A percentile compares a stretch with the other conserved stretches of the same genome.
These are phyloP conservation scores for Steinernema carpocapsae DNA, from an alignment of 2,888 invertebrate species.

Conservation along the genomic window DNA sequence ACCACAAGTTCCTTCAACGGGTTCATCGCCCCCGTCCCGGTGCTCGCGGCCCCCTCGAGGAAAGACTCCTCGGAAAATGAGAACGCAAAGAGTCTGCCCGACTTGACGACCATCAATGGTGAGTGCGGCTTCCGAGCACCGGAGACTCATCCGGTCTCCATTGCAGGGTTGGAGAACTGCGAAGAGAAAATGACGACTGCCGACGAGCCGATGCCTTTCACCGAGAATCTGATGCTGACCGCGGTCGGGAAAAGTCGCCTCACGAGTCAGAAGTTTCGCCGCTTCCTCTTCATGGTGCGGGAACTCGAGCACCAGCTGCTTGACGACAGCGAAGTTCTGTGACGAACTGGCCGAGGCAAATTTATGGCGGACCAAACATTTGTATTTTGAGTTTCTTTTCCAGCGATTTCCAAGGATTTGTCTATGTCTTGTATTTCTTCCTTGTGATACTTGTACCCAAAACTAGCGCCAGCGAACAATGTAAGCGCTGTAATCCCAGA, in stretches of 20 bases:
- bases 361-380: too few relatives aligned
- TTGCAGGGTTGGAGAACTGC: slow-evolving; percentile 37
- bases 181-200: slow-evolving; percentile 32
- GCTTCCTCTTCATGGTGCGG: slow-evolving; percentile 57
- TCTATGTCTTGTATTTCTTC: too few relatives aligned
- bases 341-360: background rate
- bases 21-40: slow-evolving; percentile 8
- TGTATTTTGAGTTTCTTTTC: too few relatives aligned
- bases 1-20: slow-evolving; percentile 17
- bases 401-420: too few relatives aligned
- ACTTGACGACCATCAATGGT: slow-evolving; percentile 23
- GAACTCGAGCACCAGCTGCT: slow-evolving; percentile 62
- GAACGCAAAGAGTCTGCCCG: slow-evolving; percentile 25
- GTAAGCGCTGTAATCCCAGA: too few relatives aligned
- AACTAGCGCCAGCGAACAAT: too few relatives aligned
- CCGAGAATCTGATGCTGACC: slow-evolving; percentile 52
- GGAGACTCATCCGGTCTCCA: background rate
- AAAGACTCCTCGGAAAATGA: slow-evolving; percentile 28
- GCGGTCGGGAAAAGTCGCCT: slow-evolving; percentile 55
- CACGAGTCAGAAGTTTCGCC: slow-evolving; percentile 55
- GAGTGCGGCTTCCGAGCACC: background rate
- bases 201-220: slow-evolving; percentile 45
- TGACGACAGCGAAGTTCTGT: slow-evolving; percentile 39
- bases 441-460: too few relatives aligned
- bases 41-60: background rate